These are phyloP conservation scores for Iguana delicatissima DNA, from an alignment of 2,797 vertebrate genomes.

Conservation along the genomic window DNA sequence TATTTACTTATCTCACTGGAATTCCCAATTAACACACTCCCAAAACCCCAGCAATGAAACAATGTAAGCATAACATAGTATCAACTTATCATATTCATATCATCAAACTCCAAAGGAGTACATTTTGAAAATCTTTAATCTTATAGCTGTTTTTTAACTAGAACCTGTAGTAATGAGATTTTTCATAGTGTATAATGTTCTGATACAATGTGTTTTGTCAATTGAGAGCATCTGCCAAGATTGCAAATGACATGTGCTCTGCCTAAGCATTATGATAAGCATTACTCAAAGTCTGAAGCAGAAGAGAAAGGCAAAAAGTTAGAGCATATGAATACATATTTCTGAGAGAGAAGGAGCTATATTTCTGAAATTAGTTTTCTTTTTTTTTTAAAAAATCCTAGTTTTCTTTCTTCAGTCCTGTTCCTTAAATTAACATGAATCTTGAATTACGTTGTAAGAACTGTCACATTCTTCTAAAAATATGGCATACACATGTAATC, in stretches of 20 bases:
- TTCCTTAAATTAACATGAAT: constrained; percentile 1
- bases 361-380: background rate
- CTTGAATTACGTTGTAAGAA: background rate
- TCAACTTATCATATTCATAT: background rate
- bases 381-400: too few relatives aligned
- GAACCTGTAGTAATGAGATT: background rate
- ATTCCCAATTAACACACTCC: too few relatives aligned
- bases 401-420: background rate
- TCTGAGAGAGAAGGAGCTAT: background rate
- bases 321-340: background rate
- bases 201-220: too few relatives aligned
- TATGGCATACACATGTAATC: background rate
- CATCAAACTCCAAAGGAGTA: background rate
- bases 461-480: constrained; percentile 7
- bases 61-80: background rate
- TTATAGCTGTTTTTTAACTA: too few relatives aligned
- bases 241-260: background rate
- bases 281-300: background rate
- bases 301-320: background rate
- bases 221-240: background rate
- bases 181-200: too few relatives aligned
- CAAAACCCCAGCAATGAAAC: too few relatives aligned
- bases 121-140: background rate
- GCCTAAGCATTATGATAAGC: background rate
- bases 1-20: too few relatives aligned